phyloP scores from a whole-genome alignment of 2,797 vertebrate genomes.

The Sus cebifrons region DNA sequence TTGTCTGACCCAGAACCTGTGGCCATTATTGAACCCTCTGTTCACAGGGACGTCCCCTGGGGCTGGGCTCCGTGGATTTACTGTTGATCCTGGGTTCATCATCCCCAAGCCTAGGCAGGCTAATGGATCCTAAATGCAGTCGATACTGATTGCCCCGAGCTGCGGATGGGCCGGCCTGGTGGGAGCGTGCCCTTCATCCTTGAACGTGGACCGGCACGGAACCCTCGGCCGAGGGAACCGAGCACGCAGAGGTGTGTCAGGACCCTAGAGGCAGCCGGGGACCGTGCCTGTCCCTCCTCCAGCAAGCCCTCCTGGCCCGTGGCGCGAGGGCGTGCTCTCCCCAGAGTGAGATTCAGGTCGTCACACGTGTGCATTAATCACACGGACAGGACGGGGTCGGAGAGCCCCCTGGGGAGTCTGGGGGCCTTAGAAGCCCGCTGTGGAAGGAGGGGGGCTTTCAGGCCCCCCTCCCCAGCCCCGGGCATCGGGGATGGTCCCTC shows the following conservation, averaged over 20 bases:
- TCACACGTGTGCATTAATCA: slow-evolving; percentile 63
- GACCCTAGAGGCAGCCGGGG: background rate
- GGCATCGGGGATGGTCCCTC: background rate
- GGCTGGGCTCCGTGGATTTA: background rate
- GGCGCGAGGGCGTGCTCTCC: background rate
- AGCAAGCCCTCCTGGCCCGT: background rate
- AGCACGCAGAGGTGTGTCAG: background rate
- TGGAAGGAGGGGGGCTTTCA: background rate
- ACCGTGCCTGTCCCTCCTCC: accelerated
- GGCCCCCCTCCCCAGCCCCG: too few relatives aligned
- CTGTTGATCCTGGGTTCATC: slow-evolving; percentile 58
- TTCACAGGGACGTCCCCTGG: background rate
- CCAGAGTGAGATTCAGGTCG: slow-evolving; percentile 54
- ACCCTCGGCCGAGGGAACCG: background rate
- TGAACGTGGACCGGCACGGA: background rate
- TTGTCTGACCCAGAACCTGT: background rate
- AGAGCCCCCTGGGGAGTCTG: background rate
- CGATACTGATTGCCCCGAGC: background rate
- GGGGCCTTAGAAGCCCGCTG: background rate
- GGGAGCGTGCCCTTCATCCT: background rate
- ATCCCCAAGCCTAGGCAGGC: background rate
- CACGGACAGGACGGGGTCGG: slow-evolving; percentile 66
- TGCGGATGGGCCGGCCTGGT: background rate
- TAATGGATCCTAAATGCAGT: slow-evolving; percentile 69
- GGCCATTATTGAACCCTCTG: slow-evolving; percentile 8